phyloP scores from a whole-genome alignment of 2,888 invertebrate species.

The Pterobdella sp. region DNA sequence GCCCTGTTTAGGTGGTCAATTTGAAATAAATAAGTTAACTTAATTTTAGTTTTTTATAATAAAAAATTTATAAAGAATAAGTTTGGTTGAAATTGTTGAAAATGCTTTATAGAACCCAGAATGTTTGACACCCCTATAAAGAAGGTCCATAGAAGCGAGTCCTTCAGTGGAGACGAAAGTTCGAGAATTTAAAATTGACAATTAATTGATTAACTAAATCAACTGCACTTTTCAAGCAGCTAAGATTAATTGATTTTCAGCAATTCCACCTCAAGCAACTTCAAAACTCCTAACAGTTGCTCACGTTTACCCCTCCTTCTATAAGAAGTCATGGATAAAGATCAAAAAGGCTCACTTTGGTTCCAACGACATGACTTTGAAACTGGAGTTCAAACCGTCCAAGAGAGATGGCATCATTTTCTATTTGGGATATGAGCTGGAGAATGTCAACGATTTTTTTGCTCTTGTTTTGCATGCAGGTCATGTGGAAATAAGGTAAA shows the following conservation, averaged over 20 bases:
- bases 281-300: slow-evolving; percentile 5
- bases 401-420: slow-evolving; percentile 14
- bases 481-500: slow-evolving; percentile 19
- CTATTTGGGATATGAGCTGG: slow-evolving; percentile 12
- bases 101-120: background rate
- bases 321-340: slow-evolving; percentile 23
- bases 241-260: no score
- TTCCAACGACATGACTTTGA: slow-evolving; percentile 14
- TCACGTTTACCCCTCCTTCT: slow-evolving; percentile 25
- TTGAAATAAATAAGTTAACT: background rate
- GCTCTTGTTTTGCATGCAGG: slow-evolving; percentile 2
- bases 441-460: slow-evolving; percentile 20
- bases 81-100: background rate
- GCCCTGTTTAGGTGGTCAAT: slow-evolving; percentile 24
- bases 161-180: background rate
- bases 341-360: slow-evolving; percentile 21
- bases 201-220: background rate
- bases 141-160: background rate
- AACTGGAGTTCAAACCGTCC: slow-evolving; percentile 19
- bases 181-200: background rate
- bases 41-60: background rate
- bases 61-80: background rate
- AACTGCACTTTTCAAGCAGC: no score
- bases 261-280: background rate
- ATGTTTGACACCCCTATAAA: background rate